Evolutionary conservation across 2,888 invertebrate genomes (phyloP).

Genomic region (Oscheius onirici): DNA sequence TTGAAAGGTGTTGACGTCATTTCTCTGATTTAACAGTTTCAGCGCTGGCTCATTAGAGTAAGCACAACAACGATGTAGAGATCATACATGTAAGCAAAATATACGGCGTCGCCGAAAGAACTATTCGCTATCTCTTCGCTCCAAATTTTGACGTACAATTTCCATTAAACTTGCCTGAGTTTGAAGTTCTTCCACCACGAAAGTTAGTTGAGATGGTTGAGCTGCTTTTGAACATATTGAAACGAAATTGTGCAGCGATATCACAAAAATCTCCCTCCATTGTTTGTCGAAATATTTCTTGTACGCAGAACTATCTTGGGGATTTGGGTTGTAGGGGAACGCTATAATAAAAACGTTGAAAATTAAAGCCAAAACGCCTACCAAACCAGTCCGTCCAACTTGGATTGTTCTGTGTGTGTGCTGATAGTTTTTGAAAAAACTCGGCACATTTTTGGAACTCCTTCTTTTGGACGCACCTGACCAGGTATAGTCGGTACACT

Average conservation of each 20-base stretch:
- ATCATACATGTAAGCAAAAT: no score
- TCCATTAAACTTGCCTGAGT: background rate
- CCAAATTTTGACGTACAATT: no score
- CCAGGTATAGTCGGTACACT: conserved; percentile 86
- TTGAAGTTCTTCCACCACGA: conserved; percentile 44
- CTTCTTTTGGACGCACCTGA: conserved; percentile 84
- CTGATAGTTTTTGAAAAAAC: conserved; percentile 61
- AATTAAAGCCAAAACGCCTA: conserved; percentile 36
- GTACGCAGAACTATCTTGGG: conserved; percentile 88
- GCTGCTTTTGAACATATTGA: conserved; percentile 82
- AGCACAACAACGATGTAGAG: no score
- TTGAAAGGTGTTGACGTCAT: background rate
- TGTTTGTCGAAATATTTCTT: conserved; percentile 88
- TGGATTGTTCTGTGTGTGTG: conserved; percentile 53
- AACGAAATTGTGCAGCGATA: conserved; percentile 90
- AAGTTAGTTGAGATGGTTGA: conserved; percentile 42
- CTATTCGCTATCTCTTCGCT: no score
- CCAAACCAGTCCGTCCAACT: conserved; percentile 67
- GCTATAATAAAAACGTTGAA: conserved; percentile 77
- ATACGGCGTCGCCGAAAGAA: no score
- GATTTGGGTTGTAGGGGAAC: conserved; percentile 88
- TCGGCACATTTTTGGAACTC: conserved; percentile 74
- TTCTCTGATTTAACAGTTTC: background rate
- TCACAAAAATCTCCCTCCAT: conserved; percentile 92
- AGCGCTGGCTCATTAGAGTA: background rate